Evolutionary conservation across 2,113 vertebrate genomes (phyloP), one percentile per base, ranked within the genome.

Genomic region (Otocyon megalotis): DNA sequence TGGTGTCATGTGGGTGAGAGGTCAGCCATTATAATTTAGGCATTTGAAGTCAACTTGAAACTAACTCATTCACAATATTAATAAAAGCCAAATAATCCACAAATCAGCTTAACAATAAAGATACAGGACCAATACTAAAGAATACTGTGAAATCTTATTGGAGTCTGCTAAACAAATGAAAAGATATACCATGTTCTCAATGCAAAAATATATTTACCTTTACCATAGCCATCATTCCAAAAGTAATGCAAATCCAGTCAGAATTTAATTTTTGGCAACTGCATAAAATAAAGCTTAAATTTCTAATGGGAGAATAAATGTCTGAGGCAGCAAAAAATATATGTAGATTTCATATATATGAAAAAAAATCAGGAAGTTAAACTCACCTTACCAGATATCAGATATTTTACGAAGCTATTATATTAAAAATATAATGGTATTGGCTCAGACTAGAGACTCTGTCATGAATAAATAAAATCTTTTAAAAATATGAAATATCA

Each of bases 191-290:
- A 11, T 32, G 4, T 77, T 83, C 30, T 89, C 43, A 71, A 37
- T 81, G 85, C 30, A 88, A 71, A 54, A n/a, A 60, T 5, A 60
- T 26, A 60, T 65, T 50, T 87, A 82, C 72, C 56, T 94, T 72
- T 88, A 79, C 22, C 54, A 28, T 8, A 76, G 12, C 14, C 22
- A 65, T 72, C 43, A 10, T 88, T 67, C 37, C 50, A 82, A 81
- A 96, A 95, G 80, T 76, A 77, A 77, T 88, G 26, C 22, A 92
- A 71, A 37, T 76, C 30, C 30, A 54, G 54, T n/a, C 20, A 95
- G n/a, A 93, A 85, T 95, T 17, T 77, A 95, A 74, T 76, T 67
- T 95, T 93, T 69, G 69, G 26, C 26, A 96, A 92, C 30, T 90
- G 15, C 24, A 43, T 88, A 83, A 94, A 94, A 60, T 82, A 65